Evolutionary conservation across 2,113 vertebrate species (phyloP), one percentile per base, ranked within the genome.

Genomic region (Naja naja): DNA sequence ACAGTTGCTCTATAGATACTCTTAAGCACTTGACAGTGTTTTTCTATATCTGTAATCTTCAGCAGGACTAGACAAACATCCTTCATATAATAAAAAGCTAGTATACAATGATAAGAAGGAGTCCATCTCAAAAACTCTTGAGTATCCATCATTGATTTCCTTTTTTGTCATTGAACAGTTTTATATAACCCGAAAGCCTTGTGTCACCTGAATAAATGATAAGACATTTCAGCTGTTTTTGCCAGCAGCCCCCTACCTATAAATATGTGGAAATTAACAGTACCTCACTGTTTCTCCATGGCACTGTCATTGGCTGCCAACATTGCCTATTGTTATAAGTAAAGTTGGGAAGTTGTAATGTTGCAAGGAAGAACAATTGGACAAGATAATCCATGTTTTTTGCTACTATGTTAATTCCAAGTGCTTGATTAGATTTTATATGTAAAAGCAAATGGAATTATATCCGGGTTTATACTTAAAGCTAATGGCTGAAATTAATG

Each of bases 171-270:
- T 74, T 30, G 34, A 86, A 86, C 5, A 39, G 56, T 74, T 64
- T 74, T 25, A 43, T 54, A 89, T 89, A 91, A 18, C 45, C n/a
- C 23, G 9, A 91, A 93, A 58, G 69, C 20, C 25, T 34, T 39
- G 0, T 64, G 90, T 93, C 27, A 86, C 64, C 87, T 93, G 87
- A 91, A 93, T 91, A 91, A 91, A 81, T n/a, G 23, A 89, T n/a
- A n/a, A n/a, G n/a, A n/a, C n/a, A n/a, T 86, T 87, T 89, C 30
- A 27, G 45, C 87, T 60, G 6, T 39, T 39, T 49, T 89, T n/a
- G 45, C 54, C 20, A 9, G 30, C 5, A 2, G 14, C 2, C 25
- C 18, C 54, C 54, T 7, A 11, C 8, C 55, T 89, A 74, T 92
- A 91, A 93, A 89, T 93, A 53, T 5, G 7, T 25, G 30, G 69